A percentile compares a stretch with the other conserved stretches of the same genome.
Evolutionary conservation across 1,140 invertebrate species (phyloP).

Genomic region (Cheumatopsyche charites): DNA sequence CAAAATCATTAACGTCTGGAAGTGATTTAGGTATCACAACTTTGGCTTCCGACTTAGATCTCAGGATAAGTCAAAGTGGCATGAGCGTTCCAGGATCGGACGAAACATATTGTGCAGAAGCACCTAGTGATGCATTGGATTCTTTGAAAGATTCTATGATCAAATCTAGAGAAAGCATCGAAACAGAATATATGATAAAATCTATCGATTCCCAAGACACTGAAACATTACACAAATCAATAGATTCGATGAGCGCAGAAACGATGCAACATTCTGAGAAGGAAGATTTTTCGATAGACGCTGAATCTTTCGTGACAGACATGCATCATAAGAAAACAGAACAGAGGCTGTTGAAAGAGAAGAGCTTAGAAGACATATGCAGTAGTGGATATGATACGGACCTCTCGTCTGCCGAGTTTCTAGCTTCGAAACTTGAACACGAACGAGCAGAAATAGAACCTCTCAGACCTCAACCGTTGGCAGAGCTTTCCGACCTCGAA

Average conservation of each 20-base stretch:
- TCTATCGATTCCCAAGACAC: conserved; percentile 61
- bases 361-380: conserved; percentile 63
- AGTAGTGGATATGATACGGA: conserved; percentile 71
- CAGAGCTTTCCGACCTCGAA: conserved; percentile 62
- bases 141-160: conserved; percentile 63
- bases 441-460: conserved; percentile 58
- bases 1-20: conserved; percentile 41
- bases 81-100: conserved; percentile 47
- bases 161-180: conserved; percentile 63
- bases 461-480: conserved; percentile 57
- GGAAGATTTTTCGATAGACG: conserved; percentile 56
- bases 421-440: conserved; percentile 61
- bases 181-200: conserved; percentile 61
- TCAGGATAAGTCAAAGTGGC: conserved; percentile 42
- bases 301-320: conserved; percentile 59
- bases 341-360: conserved; percentile 60
- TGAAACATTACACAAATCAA: conserved; percentile 60
- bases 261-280: conserved; percentile 60
- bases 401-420: conserved; percentile 69
- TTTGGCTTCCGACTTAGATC: conserved; percentile 41
- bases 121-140: conserved; percentile 51
- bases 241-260: conserved; percentile 60
- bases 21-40: conserved; percentile 42
- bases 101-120: conserved; percentile 54
- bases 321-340: conserved; percentile 56